These are phyloP conservation scores for Callipepla squamata DNA, from an alignment of 2,113 vertebrate genomes.

Conservation along the genomic window DNA sequence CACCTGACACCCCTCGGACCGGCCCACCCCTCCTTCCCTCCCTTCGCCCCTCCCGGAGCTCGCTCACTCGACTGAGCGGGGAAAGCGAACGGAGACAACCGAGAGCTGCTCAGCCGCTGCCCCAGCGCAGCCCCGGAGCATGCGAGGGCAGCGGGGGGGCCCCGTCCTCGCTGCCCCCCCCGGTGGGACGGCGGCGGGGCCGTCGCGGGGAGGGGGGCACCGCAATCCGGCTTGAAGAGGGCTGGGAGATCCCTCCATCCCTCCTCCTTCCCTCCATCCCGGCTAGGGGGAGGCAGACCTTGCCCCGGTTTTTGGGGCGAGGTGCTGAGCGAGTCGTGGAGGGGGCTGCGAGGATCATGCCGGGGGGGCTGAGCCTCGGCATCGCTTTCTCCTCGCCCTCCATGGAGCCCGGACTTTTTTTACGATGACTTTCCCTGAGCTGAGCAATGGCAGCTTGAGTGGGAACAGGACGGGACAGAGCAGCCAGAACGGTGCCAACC, in stretches of 20 bases:
- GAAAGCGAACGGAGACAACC: neutral
- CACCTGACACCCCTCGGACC: neutral
- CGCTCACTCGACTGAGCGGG: neutral
- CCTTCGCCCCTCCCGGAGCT: neutral
- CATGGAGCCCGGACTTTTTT: slow-evolving; percentile 72
- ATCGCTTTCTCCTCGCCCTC: slow-evolving; percentile 44
- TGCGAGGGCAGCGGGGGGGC: neutral
- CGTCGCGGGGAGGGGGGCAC: neutral
- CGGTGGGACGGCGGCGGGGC: neutral
- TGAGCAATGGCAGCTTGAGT: slow-evolving; percentile 85
- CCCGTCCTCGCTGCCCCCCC: neutral
- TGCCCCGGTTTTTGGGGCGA: neutral
- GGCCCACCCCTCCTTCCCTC: neutral
- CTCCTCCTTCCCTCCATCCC: neutral
- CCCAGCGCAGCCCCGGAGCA: slow-evolving; percentile 20
- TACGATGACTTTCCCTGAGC: slow-evolving; percentile 89
- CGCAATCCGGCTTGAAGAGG: neutral
- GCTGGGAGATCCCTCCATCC: neutral
- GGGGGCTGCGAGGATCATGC: slow-evolving; percentile 26
- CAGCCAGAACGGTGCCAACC: slow-evolving; percentile 64
- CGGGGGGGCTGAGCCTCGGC: slow-evolving; percentile 22
- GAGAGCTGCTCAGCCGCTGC: neutral
- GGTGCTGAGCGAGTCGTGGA: neutral
- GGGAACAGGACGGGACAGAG: slow-evolving; percentile 78
- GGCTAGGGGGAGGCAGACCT: neutral